Base-by-base conservation (phyloP, 2,113 vertebrate genomes). In the Poeciliopsis retropinna region DNA sequence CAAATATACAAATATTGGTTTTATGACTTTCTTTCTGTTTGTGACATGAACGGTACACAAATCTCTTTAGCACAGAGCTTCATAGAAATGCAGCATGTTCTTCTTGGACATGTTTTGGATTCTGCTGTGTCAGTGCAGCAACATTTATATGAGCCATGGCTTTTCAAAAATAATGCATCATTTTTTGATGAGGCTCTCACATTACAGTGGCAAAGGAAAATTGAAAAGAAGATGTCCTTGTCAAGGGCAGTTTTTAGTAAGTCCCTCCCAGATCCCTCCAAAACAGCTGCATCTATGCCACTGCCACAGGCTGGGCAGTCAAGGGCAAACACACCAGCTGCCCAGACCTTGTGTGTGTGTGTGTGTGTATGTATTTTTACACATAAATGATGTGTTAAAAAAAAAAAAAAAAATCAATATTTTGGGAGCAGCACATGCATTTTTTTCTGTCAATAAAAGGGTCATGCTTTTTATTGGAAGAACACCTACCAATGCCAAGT, bases 261-360 rank as follows among this genome's bases (percentile, higher is more conserved):
- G 81, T 84, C 81, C 83, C 73, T 81, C 79, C 73, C 84, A 81
- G 80, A 91, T 85, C 78, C 76, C 69, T 89, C 76, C 79, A 70
- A 89, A 89, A 90, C 90, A 92, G 90, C 91, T 91, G 91, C 84
- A 89, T 87, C 74, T 78, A 75, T 87, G 80, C 70, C 79, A 83
- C 87, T 67, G 91, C 91, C 88, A 68, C 19, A 75, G 87, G 91
- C 76, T 87, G 89, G 83, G 75, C 87, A 89, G 85, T 90, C 84
- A 93, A 92, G 92, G 92, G 79, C 89, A 88, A 88, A 88, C 84
- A 87, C 82, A 88, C 89, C 91, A 93, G 89, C 91, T 92, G 91
- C 84, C 76, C 83, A 75, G 85, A 84, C 85, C 74, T 76, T 60
- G 32, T 31, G 39, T 75, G 57, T 77, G 71, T 64, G 63, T 70